Base-by-base conservation (phyloP, 2,113 vertebrate species). In the Mus pahari region DNA sequence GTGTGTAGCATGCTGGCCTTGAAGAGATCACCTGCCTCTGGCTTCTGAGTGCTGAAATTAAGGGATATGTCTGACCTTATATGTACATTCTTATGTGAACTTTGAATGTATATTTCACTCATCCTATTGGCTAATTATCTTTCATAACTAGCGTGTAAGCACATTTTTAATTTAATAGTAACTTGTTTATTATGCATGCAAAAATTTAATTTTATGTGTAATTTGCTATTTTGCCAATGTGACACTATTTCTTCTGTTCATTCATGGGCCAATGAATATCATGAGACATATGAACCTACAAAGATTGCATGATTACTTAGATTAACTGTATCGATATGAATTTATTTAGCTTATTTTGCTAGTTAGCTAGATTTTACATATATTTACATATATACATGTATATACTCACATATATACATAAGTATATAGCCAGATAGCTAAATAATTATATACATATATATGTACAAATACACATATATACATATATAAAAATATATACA, bases 141-240 rank as follows among this genome's bases (percentile, higher is more conserved):
- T 55, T 73, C 92, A 22, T 94, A 97, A 97, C 87, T 92, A 20
- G 1, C 7, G 62, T 53, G 22, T 36, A 90, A 92, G 73, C 13
- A 8, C 3, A 89, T 82, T 53, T 95, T 50, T 86, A 92, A 83
- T 97, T 89, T 28, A 48, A 28, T 96, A 95, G 55, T 42, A 36
- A 24, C 33, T 45, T 90, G 48, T 33, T 81, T 94, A 77, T 60
- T 94, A 97, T 70, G 45, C 42, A 94, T 90, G 66, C 86, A 55
- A 62, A 94, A 94, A 92, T 97, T 96, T 94, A 91, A 50, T 97
- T 95, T 97, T 78, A 87, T 94, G 79, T 83, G 14, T 88, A 77
- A 96, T 93, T 66, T 91, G 9, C 91, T 94, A 73, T 60, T 92
- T 90, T 93, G 33, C 70, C 89, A 71, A 68, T 73, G 42, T 93